Base-by-base conservation (phyloP, 2,888 invertebrate genomes). In the Atethmia centrago region DNA sequence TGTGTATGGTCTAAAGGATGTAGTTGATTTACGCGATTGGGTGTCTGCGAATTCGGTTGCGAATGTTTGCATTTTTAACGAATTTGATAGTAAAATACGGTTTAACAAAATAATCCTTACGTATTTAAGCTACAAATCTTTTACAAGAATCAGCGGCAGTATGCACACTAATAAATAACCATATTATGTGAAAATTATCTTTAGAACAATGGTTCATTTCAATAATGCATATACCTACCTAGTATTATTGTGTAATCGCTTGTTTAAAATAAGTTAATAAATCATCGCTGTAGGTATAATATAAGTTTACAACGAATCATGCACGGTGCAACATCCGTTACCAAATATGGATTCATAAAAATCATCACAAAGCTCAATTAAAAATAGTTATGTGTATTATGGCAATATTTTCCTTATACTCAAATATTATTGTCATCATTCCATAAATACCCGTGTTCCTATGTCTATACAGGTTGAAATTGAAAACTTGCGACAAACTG, bases 1-100 rank as follows among this genome's bases (percentile, higher is more conserved):
- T 77, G 74, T 74, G 69, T 79, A 77, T 70, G 73, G 66, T 59
- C n/a, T 80, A 74, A 87, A 66, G 79, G 47, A 21, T 21, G 31
- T 3, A 28, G 8, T 79, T 77, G 65, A 56, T 76, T 75, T 80
- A 65, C 67, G 74, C 87, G 31, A 42, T 79, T 12, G 5, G 0
- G 0, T 55, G 42, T 63, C 55, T 36, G 21, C 56, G 12, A 65
- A 45, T 71, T 67, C 45, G 21, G 8, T 56, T 45, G 7, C 14
- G 10, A 53, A 47, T 64, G 14, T 55, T 55, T 28, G 55, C 19
- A 19, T 14, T 36, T 42, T 67, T 31, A 0, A 8, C 8, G 1
- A 36, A 45, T 8, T 14, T 21, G 16, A 19, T 19, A 1, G 16
- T 28, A 9, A 19, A 56, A 31, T 31, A 31, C 9, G 19, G 28